A percentile compares a stretch with the other conserved stretches of the same genome.
phyloP scores from a whole-genome alignment of 1,140 invertebrate species.

The Heliothis virescens region DNA sequence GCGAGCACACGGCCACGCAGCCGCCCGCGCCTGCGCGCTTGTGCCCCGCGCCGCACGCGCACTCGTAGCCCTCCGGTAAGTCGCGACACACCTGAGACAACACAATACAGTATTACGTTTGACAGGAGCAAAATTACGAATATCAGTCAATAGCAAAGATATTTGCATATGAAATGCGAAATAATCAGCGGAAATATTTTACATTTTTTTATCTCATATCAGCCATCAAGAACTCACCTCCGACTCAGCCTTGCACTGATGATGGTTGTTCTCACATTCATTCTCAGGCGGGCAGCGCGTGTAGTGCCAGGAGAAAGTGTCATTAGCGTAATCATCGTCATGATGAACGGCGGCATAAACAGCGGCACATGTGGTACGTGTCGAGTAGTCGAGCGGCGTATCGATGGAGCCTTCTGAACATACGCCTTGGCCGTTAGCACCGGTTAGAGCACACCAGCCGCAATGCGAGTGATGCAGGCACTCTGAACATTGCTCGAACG shows the following conservation, averaged over 20 bases:
- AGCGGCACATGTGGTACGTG: constrained; percentile 89
- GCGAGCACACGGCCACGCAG: constrained; percentile 94
- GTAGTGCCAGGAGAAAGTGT: constrained; percentile 93
- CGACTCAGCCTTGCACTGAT: constrained; percentile 94
- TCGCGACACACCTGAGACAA: constrained; percentile 89
- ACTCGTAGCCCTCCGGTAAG: constrained; percentile 91
- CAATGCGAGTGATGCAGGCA: constrained; percentile 95
- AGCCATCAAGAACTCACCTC: constrained; percentile 89
- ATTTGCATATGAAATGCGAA: no score
- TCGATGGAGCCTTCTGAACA: constrained; percentile 93
- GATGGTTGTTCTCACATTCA: constrained; percentile 96
- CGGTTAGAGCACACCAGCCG: constrained; percentile 92
- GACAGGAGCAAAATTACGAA: no score
- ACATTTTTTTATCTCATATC: constrained; percentile 34
- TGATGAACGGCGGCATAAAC: constrained; percentile 84
- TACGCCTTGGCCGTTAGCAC: constrained; percentile 88
- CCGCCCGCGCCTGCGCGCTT: constrained; percentile 90
- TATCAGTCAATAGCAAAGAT: no score
- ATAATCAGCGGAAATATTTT: no score
- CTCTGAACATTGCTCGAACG: constrained; percentile 94
- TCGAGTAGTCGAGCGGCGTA: constrained; percentile 89
- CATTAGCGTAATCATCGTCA: constrained; percentile 80
- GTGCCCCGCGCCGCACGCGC: constrained; percentile 90
- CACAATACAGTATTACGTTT: neutral
- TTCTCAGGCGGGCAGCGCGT: constrained; percentile 96